Evolutionary conservation across 2,113 vertebrate genomes (phyloP), one percentile per base, ranked within the genome.

Genomic region (Cephalophus harveyi): DNA sequence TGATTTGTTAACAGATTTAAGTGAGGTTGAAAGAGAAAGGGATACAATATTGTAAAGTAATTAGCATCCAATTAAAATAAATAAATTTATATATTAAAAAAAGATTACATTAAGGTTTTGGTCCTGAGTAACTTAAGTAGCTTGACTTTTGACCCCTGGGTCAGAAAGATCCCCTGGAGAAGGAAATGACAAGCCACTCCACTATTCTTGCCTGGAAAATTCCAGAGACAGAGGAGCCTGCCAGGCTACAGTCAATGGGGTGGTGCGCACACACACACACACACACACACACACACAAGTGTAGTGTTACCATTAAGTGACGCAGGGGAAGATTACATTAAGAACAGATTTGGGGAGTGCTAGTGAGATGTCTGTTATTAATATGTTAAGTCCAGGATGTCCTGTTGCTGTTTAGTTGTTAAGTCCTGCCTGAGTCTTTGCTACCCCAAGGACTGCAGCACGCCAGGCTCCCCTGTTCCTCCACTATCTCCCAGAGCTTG

Each of bases 1-100:
- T 64, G 28, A 89, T 60, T 89, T 82, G 46, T 94, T 94, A 84
- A 79, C 59, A 57, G 50, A 74, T 87, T 91, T 48, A 74, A 59
- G 46, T 50, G 12, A 94, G 4, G 54, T 36, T 89, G 71, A 60
- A 59, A 64, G 50, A n/a, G 36, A 40, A 87, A 71, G 74, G 11
- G 3, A 2, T 88, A 54, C 57, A 59, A 59, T 11, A 59, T 25
- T 27, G 4, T 59, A 57, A 57, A 57, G 23, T 57, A 59, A 59
- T 59, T 27, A 59, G 57, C 57, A 59, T 27, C 23, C 57, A 59
- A 27, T 59, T 59, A 59, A 59, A 59, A 59, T 59, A 25, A 57
- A 57, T 23, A 25, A 23, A 57, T 59, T 25, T 59, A 27, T 27
- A 59, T 27, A 59, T 11, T 25, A 7, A 59, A 1, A 57, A 93